Evolutionary conservation across 2,797 vertebrate species (phyloP), one percentile per base, ranked within the genome.

Genomic region (Hozukius guyotensis): DNA sequence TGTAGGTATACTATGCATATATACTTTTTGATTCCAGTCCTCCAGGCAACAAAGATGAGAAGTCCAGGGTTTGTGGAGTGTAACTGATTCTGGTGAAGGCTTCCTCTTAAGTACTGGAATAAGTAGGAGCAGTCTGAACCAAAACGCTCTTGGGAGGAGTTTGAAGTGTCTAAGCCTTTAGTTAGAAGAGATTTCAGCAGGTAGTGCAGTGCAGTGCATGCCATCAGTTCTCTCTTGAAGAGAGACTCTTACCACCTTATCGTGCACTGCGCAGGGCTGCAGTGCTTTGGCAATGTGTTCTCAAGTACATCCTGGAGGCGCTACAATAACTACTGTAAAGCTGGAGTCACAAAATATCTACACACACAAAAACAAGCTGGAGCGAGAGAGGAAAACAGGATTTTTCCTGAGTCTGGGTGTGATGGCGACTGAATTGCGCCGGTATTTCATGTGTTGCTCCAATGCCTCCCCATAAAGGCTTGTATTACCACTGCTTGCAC

Each of bases 401-500:
- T 38, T 34, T 55, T 78, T 81, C 72, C 61, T 7, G 34, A 79
- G 61, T 16, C 53, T 57, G 80, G 20, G 3, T 73, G 52, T n/a
- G 61, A 67, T 25, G 73, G 73, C 52, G 52, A 64, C 70, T 77
- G 66, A 85, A 84, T 83, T 90, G 71, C 81, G 70, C 38, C 61
- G 36, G 79, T 85, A 86, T 89, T 88, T 89, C 80, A 88, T 67
- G 78, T 55, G 72, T 75, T 72, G 69, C 72, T 77, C 66, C 27
- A 64, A 49, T 64, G 38, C 16, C 22, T 85, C 84, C 77, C 77
- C 64, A 20, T 46, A 38, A 53, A 78, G 78, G 29, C 75, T 80
- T 77, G n/a, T 63, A 59, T 87, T 82, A 27, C 86, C 42, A 59
- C 75, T 12, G 72, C 81, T 87, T 86, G 64, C 85, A 72, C 24